Evolutionary conservation across 2,888 invertebrate genomes (phyloP).

Genomic region (Zhuqinia jingwanae): DNA sequence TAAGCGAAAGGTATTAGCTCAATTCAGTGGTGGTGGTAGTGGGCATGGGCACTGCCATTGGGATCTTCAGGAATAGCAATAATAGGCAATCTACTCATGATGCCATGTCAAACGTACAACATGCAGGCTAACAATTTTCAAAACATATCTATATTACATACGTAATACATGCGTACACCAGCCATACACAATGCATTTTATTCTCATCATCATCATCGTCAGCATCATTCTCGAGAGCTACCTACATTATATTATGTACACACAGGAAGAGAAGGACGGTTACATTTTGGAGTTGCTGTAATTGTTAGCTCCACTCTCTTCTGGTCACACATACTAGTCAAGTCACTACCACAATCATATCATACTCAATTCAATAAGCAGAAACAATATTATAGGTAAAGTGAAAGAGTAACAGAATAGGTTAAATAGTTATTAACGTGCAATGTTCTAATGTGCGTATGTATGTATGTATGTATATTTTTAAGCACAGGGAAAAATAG

Average conservation of each 20-base stretch:
- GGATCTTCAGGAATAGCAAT: slow-evolving; percentile 38
- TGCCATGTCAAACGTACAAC: slow-evolving; percentile 25
- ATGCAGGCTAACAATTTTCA: not conserved
- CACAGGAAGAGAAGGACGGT: slow-evolving; percentile 35
- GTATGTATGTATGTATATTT: too few species aligned
- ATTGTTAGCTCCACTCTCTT: not conserved
- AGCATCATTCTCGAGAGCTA: not conserved
- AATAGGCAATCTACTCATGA: not conserved
- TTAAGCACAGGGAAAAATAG: not conserved
- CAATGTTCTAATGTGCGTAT: too few species aligned
- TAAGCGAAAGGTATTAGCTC: slow-evolving; percentile 36
- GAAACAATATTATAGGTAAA: too few species aligned
- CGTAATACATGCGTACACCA: not conserved
- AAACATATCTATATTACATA: not conserved
- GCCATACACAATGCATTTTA: slow-evolving; percentile 16
- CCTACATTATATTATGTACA: not conserved
- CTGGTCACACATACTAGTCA: not conserved
- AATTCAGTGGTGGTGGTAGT: slow-evolving; percentile 11
- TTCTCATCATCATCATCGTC: too few species aligned
- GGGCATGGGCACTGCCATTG: not conserved
- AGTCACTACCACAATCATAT: not conserved
- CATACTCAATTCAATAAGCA: not conserved
- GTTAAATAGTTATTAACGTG: too few species aligned
- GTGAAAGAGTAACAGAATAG: too few species aligned
- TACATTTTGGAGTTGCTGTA: slow-evolving; percentile 20